Base-by-base conservation (phyloP, 2,888 invertebrate genomes). In the Pristionchus mayeri region DNA sequence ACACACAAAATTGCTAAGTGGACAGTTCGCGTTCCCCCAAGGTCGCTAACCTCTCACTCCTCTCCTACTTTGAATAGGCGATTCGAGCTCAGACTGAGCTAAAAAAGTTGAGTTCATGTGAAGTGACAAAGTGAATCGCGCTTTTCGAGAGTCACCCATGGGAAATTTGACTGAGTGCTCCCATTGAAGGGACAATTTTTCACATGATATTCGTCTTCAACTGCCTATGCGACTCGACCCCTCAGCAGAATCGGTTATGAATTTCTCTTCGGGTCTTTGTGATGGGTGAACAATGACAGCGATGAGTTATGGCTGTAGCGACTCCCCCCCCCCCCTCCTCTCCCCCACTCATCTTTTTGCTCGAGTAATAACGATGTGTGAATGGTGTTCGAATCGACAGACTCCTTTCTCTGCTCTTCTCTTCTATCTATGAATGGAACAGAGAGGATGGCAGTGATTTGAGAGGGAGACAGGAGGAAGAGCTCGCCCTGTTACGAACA, bases 21-120 rank as follows among this genome's bases (percentile, higher is more conserved):
- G 67, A 67, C 67, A 67, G 67, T n/a, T 67, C 34, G 67, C 37
- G n/a, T 67, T 67, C 67, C 67, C 67, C 37, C 67, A 67, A 67
- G 67, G 67, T 67, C 67, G 67, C 37, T 60, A 24, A n/a, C 30
- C 60, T 60, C 30, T 30, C 30, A 34, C 37, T 16, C 9, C 63
- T 34, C 24, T 18, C 63, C 40, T 37, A 2, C 67, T 67, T 30
- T 37, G 37, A 67, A 37, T 67, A 37, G 37, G 9, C 63, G 9
- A 37, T 37, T 37, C 37, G 21, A 27, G 27, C 60, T 13, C 30
- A n/a, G 60, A 67, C 11, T 67, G 40, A n/a, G 34, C 11, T 4
- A 37, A 37, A 67, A 67, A 67, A 37, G 37, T 37, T 37, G 67
- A 67, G 37, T 9, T 67, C 16, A 67, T 67, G 37, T 40, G 30